Conservation (phyloP, 2,797 vertebrate species). For the Pseudomugil tenellus region DNA sequence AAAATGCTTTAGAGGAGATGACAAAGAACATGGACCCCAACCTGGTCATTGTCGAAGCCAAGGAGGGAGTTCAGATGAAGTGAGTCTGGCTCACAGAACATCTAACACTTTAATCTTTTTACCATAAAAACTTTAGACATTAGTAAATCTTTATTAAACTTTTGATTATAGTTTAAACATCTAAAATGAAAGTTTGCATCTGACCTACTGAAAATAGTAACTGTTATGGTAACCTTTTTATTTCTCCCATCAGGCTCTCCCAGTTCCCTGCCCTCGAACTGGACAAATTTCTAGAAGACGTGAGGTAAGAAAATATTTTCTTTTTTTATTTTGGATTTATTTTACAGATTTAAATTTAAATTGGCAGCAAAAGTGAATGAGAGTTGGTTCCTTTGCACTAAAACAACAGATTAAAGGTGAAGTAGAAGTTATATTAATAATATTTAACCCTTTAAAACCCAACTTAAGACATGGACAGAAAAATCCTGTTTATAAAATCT, state of each 20-base stretch:
- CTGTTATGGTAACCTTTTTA: too few species aligned
- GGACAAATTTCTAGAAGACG: slow-evolving; percentile 98
- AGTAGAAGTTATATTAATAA: background rate
- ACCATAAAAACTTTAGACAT: background rate
- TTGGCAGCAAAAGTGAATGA: background rate
- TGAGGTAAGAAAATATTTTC: slow-evolving; percentile 82
- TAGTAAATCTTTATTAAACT: background rate
- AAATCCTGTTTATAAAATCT: too few species aligned
- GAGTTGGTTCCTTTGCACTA: background rate
- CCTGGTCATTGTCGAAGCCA: slow-evolving; percentile 91
- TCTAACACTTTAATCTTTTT: background rate
- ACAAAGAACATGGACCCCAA: slow-evolving; percentile 98
- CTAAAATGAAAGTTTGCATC: background rate
- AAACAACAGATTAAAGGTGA: background rate
- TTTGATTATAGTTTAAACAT: background rate
- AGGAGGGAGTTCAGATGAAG: slow-evolving; percentile 92
- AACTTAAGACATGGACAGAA: too few species aligned
- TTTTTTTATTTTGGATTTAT: background rate
- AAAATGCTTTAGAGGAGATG: slow-evolving; percentile 98
- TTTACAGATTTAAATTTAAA: background rate
- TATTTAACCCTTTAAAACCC: too few species aligned
- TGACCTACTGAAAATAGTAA: too few species aligned
- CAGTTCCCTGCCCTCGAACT: slow-evolving; percentile 96
- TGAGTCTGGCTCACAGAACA: slow-evolving; percentile 74
- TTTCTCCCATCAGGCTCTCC: slow-evolving; percentile 85